Percentiles rank a stretch among this genome's conserved stretches.
Evolutionary conservation across 2,113 vertebrate genomes (phyloP).

Genomic region (Protobothrops flavoviridis): DNA sequence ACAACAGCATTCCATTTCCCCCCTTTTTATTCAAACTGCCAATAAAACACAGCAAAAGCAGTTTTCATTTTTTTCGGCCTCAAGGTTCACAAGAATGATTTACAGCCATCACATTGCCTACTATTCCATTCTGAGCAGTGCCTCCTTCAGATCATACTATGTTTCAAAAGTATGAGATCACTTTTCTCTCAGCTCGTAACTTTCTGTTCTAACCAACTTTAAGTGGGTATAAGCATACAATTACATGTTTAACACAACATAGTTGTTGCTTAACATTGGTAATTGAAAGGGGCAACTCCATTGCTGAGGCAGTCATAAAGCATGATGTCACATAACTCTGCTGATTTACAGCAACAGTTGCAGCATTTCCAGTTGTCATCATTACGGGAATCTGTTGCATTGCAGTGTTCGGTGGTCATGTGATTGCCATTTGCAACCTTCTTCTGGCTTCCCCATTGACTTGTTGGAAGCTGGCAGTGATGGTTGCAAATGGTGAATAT

Average conservation of each 20-base stretch:
- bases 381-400: background rate
- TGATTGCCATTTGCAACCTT: background rate
- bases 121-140: background rate
- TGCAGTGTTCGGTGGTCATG: background rate
- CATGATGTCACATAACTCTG: background rate
- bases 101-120: background rate
- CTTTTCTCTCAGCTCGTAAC: background rate
- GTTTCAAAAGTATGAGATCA: background rate
- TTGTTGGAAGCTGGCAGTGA: background rate
- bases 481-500: background rate
- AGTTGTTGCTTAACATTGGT: background rate
- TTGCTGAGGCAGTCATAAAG: background rate
- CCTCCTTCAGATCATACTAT: background rate
- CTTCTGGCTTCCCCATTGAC: background rate
- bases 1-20: background rate
- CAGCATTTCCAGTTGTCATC: background rate
- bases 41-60: background rate
- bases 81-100: background rate
- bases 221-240: background rate
- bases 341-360: background rate
- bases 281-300: background rate
- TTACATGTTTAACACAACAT: background rate
- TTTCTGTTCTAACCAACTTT: background rate
- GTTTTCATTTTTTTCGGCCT: background rate
- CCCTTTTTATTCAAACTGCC: background rate